Conservation (phyloP, 2,888 invertebrate species). For the Nomada ruficornis region DNA sequence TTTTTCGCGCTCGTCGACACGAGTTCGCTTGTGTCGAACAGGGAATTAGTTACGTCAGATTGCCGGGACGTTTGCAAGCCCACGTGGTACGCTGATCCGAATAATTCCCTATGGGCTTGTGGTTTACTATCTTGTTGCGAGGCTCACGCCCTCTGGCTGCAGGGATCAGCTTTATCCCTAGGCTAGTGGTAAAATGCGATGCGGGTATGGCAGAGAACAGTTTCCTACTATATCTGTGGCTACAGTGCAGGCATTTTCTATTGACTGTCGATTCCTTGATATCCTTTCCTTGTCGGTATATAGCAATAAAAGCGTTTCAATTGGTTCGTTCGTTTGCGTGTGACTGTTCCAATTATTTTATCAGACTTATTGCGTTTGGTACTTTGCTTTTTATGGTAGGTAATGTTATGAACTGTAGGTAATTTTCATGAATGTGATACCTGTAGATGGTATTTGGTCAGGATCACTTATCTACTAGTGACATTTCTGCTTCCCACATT, state of each 20-base stretch:
- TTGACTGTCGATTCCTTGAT: neutral
- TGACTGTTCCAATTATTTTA: neutral
- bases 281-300: neutral
- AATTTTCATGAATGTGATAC: constrained; percentile 3
- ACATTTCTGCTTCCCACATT: constrained; percentile 22
- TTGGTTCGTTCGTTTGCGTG: too few species aligned
- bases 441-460: constrained; percentile 18
- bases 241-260: neutral
- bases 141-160: constrained; percentile 39
- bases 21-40: neutral
- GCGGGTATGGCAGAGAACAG: constrained; percentile 56
- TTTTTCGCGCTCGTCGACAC: neutral
- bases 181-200: constrained; percentile 16
- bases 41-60: constrained; percentile 8
- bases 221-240: constrained; percentile 4
- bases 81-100: constrained; percentile 61
- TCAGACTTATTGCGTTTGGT: too few species aligned
- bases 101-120: constrained; percentile 30
- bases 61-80: constrained; percentile 33
- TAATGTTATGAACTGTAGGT: constrained; percentile 28
- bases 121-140: neutral
- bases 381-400: too few species aligned
- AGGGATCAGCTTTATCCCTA: constrained; percentile 18
- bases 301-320: too few species aligned
- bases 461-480: constrained; percentile 38